These are phyloP conservation scores for Eilema sororculum DNA, from an alignment of 2,888 invertebrate genomes.

Conservation along the genomic window DNA sequence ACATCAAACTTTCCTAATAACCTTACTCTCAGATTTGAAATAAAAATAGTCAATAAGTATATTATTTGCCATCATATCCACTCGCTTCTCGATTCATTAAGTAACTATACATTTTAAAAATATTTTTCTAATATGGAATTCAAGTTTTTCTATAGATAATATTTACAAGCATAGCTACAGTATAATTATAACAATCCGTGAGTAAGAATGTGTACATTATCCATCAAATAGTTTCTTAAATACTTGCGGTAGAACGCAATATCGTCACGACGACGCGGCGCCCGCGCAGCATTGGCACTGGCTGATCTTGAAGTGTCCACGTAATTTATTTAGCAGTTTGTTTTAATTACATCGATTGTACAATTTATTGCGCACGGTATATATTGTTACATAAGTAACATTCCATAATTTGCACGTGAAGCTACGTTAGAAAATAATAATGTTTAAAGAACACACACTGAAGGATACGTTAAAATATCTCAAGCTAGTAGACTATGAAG, in stretches of 20 bases:
- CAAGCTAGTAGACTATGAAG: too few species aligned
- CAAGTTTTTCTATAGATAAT: neutral
- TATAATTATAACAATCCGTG: neutral
- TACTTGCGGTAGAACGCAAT: constrained; percentile 14
- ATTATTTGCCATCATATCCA: neutral
- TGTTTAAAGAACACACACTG: too few species aligned
- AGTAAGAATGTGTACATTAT: neutral
- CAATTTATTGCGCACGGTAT: constrained; percentile 15
- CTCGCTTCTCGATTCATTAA: neutral
- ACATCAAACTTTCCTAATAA: neutral
- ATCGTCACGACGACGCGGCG: constrained; percentile 19
- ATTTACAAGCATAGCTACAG: neutral
- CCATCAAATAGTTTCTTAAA: neutral
- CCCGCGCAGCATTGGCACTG: constrained; percentile 21
- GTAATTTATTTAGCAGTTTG: constrained; percentile 34
- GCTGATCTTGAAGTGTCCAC: constrained; percentile 52
- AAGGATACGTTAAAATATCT: too few species aligned
- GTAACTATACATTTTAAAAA: neutral
- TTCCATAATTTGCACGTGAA: constrained; percentile 31
- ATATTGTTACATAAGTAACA: constrained; percentile 28
- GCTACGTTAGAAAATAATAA: too few species aligned
- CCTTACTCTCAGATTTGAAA: too few species aligned
- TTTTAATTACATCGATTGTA: constrained; percentile 41
- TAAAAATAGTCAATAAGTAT: neutral
- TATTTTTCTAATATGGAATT: neutral